Conservation (phyloP, 2,888 invertebrate genomes). For the Drosophila neutralis region DNA sequence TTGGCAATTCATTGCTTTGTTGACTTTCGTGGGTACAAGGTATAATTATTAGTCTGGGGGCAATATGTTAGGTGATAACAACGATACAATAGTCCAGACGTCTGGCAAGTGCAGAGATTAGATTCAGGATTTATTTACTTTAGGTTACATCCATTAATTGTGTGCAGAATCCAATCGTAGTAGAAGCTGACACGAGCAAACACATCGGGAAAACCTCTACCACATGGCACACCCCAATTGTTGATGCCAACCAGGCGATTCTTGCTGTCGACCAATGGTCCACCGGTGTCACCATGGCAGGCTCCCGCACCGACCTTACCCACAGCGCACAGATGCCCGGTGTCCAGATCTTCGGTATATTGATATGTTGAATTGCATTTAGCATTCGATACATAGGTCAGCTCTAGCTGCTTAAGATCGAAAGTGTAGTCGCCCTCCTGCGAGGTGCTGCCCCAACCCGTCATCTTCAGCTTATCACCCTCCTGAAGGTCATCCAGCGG, state of each 20-base stretch:
- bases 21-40: slow-evolving; percentile 12
- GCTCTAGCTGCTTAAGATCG: slow-evolving; percentile 86
- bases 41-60: neutral
- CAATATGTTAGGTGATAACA: slow-evolving; percentile 36
- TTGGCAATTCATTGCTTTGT: neutral
- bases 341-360: slow-evolving; percentile 85
- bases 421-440: slow-evolving; percentile 85
- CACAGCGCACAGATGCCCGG: slow-evolving; percentile 87
- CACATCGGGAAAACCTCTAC: slow-evolving; percentile 82
- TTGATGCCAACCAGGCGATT: slow-evolving; percentile 81
- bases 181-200: slow-evolving; percentile 80
- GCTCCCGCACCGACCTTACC: slow-evolving; percentile 85
- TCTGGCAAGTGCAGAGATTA: slow-evolving; percentile 36
- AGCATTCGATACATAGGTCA: slow-evolving; percentile 85
- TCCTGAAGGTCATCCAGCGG: slow-evolving; percentile 85
- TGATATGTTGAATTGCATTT: slow-evolving; percentile 84
- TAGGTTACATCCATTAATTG: slow-evolving; percentile 75
- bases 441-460: slow-evolving; percentile 88
- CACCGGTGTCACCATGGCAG: slow-evolving; percentile 83
- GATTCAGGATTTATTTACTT: slow-evolving; percentile 9
- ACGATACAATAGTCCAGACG: slow-evolving; percentile 51
- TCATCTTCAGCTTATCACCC: slow-evolving; percentile 86
- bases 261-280: slow-evolving; percentile 76
- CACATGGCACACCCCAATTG: slow-evolving; percentile 84
- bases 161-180: slow-evolving; percentile 80